Evolutionary conservation across 2,113 vertebrate species (phyloP).

Genomic region (Larimichthys polyactis): DNA sequence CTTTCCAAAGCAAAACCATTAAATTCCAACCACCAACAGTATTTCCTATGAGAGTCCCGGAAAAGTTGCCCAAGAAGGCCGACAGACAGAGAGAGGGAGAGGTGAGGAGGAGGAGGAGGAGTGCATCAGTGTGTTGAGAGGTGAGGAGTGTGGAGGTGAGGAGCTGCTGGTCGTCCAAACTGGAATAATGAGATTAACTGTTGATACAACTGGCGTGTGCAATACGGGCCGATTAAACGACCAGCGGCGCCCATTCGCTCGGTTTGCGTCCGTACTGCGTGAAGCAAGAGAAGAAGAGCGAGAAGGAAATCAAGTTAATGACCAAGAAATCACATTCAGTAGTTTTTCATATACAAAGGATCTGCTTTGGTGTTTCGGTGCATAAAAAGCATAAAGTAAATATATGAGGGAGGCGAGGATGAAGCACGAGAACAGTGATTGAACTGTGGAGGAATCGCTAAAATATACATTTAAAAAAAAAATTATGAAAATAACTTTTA

Average conservation of each 20-base stretch:
- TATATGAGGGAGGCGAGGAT: too few relatives aligned
- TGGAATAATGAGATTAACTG: constrained; percentile 34
- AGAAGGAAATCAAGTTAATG: background rate
- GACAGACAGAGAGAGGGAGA: background rate
- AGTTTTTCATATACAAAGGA: too few relatives aligned
- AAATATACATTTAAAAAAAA: too few relatives aligned
- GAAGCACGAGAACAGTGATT: too few relatives aligned
- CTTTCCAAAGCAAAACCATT: constrained; percentile 1
- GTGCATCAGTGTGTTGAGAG: constrained; percentile 46
- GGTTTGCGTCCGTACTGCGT: constrained; percentile 85
- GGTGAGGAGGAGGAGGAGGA: constrained; percentile 19
- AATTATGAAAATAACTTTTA: too few relatives aligned
- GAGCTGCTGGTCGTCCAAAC: constrained; percentile 33
- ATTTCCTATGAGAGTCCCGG: constrained; percentile 17
- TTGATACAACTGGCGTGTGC: constrained; percentile 55
- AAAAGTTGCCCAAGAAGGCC: background rate
- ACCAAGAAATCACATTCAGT: too few relatives aligned
- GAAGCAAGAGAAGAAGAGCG: background rate
- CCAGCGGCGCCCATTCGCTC: constrained; percentile 87
- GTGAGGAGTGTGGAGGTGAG: background rate
- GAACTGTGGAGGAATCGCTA: too few relatives aligned
- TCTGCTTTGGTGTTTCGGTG: too few relatives aligned
- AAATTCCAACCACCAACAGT: constrained; percentile 11
- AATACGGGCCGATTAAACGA: constrained; percentile 65
- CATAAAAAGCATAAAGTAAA: too few relatives aligned